These are phyloP conservation scores for Lochmaea crataegi DNA, from an alignment of 2,888 invertebrate genomes.

Conservation along the genomic window DNA sequence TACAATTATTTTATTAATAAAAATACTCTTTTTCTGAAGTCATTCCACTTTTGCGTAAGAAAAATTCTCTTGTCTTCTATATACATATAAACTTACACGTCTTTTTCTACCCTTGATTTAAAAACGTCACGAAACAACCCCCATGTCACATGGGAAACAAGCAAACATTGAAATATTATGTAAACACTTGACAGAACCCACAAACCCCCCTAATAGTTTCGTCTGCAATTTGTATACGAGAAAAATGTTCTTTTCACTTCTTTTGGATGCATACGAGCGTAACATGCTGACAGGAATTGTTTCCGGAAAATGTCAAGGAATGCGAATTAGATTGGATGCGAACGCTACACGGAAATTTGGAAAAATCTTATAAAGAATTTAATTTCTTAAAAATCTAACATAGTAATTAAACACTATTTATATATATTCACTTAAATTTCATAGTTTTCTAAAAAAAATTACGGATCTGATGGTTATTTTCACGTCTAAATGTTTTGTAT, in stretches of 20 bases:
- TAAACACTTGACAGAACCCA: constrained; percentile 48
- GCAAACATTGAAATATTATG: constrained; percentile 52
- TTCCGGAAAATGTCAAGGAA: constrained; percentile 17
- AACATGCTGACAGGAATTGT: constrained; percentile 32
- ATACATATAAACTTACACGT: not conserved
- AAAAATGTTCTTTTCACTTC: constrained; percentile 43
- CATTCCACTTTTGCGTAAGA: too few relatives aligned
- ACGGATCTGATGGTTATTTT: too few relatives aligned
- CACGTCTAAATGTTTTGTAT: too few relatives aligned
- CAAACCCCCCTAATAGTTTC: constrained; percentile 45
- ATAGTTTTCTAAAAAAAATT: too few relatives aligned
- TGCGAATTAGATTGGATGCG: not conserved
- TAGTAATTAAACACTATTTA: too few relatives aligned
- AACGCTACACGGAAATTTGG: not conserved
- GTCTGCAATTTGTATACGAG: constrained; percentile 33
- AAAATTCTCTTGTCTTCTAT: not conserved
- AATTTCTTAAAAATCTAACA: not conserved
- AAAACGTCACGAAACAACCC: constrained; percentile 40
- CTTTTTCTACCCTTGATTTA: constrained; percentile 39
- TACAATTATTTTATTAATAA: not conserved
- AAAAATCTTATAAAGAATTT: not conserved
- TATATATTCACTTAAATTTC: too few relatives aligned
- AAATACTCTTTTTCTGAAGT: not conserved
- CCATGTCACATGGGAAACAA: constrained; percentile 44
- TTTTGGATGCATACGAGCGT: constrained; percentile 36